Percentiles rank a stretch among this genome's conserved stretches.
Evolutionary conservation across 2,888 invertebrate species (phyloP).

Genomic region (Toxonevra muliebris): DNA sequence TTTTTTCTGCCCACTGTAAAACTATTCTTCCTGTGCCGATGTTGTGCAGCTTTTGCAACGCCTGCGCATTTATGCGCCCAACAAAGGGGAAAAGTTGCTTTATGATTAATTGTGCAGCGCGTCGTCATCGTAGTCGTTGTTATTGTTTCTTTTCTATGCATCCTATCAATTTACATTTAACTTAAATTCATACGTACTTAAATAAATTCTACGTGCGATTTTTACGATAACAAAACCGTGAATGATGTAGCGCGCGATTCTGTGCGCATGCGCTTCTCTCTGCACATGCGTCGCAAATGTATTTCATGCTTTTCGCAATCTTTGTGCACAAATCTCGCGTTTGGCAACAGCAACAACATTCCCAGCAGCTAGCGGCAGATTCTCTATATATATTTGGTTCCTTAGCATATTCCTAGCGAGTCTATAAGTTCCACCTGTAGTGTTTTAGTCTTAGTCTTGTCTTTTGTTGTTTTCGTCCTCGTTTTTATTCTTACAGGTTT

Average conservation of each 20-base stretch:
- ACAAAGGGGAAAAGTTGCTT: slow-evolving; percentile 43
- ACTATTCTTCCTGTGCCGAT: neutral
- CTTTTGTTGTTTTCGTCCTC: slow-evolving; percentile 1
- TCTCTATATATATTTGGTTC: too few species aligned
- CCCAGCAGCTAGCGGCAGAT: too few species aligned
- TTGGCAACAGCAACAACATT: too few species aligned
- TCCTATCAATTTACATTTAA: too few species aligned
- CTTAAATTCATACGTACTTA: too few species aligned
- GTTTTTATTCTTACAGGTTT: slow-evolving; percentile 15
- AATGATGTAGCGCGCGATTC: neutral
- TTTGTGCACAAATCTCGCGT: too few species aligned
- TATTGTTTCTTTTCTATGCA: neutral
- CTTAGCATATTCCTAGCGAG: too few species aligned
- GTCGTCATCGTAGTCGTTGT: slow-evolving; percentile 1
- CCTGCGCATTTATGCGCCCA: slow-evolving; percentile 36
- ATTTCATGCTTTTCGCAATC: too few species aligned
- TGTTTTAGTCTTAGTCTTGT: neutral
- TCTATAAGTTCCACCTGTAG: too few species aligned
- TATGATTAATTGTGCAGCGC: slow-evolving; percentile 50
- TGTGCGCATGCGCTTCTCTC: too few species aligned
- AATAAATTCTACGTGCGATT: neutral
- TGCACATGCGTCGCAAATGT: too few species aligned
- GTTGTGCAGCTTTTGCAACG: slow-evolving; percentile 20
- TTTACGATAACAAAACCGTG: neutral
- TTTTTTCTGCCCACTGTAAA: slow-evolving; percentile 3